Base-by-base conservation (phyloP, 2,797 vertebrate species). In the Ptychadena robeensis region DNA sequence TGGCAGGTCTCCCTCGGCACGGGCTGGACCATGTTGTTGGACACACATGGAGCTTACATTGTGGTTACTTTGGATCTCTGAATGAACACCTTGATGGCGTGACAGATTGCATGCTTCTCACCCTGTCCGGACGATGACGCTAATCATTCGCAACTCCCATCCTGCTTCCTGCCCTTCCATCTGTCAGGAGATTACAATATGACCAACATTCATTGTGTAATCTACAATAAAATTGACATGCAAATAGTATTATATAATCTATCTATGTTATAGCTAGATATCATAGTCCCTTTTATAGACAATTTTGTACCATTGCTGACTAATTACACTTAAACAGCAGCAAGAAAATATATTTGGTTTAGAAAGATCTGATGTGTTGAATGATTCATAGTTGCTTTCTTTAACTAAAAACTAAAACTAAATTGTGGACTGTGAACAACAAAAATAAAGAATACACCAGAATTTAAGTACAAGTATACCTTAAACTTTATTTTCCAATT, bases 21-120 rank as follows among this genome's bases (percentile, higher is more conserved):
- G 61, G 61, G 28, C 37, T 79, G 76, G 68, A 57, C 68, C 30
- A 66, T 27, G 67, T 27, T 79, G 10, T 40, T 68, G 64, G 53
- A 80, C 72, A 70, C 72, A 80, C 44, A 31, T 76, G 77, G 65
- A 76, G 71, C 77, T 80, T 75, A 71, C 34, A 31, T 77, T 80
- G 27, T 9, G 5, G 35, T 79, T 69, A 34, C 72, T 76, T 80
- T 66, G 34, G 53, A 70, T 70, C n/a, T 64, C 73, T 80, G 12
- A 32, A 75, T 75, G 28, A 84, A n/a, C 64, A 64, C 70, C 59
- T 68, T 64, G 59, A 37, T 80, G 64, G 37, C 15, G 57, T 80
- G 82, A 80, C 65, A 80, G 63, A 70, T 80, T 85, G 65, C 82
- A 85, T 57, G 65, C 64, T 85, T 80, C 53, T 71, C 72, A 75